Conservation (phyloP, 2,113 vertebrate species). For the Aegithalos caudatus region DNA sequence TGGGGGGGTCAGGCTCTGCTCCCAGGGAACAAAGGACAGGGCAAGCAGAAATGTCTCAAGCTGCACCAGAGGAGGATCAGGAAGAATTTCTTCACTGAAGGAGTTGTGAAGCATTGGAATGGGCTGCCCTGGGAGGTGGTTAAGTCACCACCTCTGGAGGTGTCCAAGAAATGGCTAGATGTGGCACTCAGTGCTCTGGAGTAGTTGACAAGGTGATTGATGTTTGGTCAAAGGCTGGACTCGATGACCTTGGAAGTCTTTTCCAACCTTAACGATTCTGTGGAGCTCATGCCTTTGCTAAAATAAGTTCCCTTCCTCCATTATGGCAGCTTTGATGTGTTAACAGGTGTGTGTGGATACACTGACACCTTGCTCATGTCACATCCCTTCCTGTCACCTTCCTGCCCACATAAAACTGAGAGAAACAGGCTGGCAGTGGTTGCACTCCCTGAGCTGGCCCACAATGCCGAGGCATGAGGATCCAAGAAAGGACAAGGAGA, state of each 20-base stretch:
- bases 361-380: background rate
- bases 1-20: fast-evolving
- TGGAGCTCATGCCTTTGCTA: background rate
- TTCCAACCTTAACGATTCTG: background rate
- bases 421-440: background rate
- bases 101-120: background rate
- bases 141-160: background rate
- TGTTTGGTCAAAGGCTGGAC: background rate
- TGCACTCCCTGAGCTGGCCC: background rate
- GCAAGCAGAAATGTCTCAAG: fast-evolving
- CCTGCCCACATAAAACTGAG: background rate
- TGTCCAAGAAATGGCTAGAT: background rate
- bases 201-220: background rate
- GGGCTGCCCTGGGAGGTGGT: background rate
- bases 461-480: background rate
- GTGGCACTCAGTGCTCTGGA: background rate
- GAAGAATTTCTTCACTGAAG: background rate
- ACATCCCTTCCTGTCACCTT: background rate
- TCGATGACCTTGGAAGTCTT: background rate
- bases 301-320: background rate
- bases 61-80: fast-evolving
- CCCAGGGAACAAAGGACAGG: background rate
- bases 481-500: background rate
- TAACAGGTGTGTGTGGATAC: background rate
- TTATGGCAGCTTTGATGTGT: background rate